These are phyloP conservation scores for Eupithecia tripunctaria DNA, from an alignment of 2,888 invertebrate species.

Conservation along the genomic window DNA sequence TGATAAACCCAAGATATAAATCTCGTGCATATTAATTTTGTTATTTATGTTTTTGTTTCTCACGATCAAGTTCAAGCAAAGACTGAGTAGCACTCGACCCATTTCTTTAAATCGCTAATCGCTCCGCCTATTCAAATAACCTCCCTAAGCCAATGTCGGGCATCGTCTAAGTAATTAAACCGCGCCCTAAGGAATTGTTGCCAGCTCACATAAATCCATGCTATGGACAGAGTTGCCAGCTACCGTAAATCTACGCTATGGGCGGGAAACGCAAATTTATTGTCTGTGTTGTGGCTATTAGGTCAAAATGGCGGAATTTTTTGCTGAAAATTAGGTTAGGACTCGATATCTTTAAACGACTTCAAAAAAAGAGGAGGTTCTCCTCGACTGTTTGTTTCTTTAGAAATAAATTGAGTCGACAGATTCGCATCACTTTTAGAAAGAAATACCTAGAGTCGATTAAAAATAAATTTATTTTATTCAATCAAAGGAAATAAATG, in stretches of 20 bases:
- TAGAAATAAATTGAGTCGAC: too few relatives aligned
- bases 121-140: slow-evolving; percentile 20
- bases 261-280: slow-evolving; percentile 27
- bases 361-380: too few relatives aligned
- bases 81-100: not conserved
- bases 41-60: not conserved
- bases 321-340: not conserved
- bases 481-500: too few relatives aligned
- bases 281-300: slow-evolving; percentile 20
- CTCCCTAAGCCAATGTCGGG: slow-evolving; percentile 1
- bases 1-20: not conserved
- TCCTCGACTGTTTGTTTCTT: too few relatives aligned
- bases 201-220: slow-evolving; percentile 12
- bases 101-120: slow-evolving; percentile 7
- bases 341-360: too few relatives aligned
- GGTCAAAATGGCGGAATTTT: slow-evolving; percentile 14
- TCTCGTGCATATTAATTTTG: not conserved
- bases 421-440: too few relatives aligned
- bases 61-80: not conserved
- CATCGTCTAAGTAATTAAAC: slow-evolving; percentile 30
- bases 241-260: slow-evolving; percentile 22
- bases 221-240: slow-evolving; percentile 12
- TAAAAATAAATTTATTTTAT: too few relatives aligned
- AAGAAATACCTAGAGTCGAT: too few relatives aligned
- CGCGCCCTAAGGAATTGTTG: slow-evolving; percentile 29